Evolutionary conservation across 2,797 vertebrate genomes (phyloP).

Genomic region (Brotula barbata): DNA sequence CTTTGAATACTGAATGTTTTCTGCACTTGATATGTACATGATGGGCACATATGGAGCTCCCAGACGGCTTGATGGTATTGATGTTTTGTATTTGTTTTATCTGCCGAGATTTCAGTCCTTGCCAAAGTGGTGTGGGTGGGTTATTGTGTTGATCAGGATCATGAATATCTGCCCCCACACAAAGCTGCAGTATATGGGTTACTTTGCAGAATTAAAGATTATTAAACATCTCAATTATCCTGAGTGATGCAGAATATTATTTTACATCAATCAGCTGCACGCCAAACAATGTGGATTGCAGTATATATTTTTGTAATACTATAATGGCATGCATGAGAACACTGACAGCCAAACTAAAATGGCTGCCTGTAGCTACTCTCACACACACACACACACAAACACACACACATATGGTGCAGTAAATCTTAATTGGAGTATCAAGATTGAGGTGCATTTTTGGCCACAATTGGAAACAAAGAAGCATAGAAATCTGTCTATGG

Average conservation of each 20-base stretch:
- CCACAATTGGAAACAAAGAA: no score
- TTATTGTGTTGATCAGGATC: slow-evolving; percentile 55
- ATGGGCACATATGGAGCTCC: slow-evolving; percentile 42
- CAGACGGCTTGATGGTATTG: slow-evolving; percentile 53
- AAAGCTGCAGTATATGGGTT: slow-evolving; percentile 22
- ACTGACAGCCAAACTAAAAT: slow-evolving; percentile 55
- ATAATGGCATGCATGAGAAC: slow-evolving; percentile 28
- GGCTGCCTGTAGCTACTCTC: slow-evolving; percentile 49
- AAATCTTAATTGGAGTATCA: slow-evolving; percentile 62
- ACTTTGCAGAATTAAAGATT: slow-evolving; percentile 53
- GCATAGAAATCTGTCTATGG: no score
- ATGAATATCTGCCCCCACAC: slow-evolving; percentile 55
- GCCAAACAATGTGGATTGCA: slow-evolving; percentile 40
- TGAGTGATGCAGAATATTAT: slow-evolving; percentile 36
- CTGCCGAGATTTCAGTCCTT: slow-evolving; percentile 51
- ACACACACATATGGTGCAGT: slow-evolving; percentile 24
- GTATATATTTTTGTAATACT: slow-evolving; percentile 29
- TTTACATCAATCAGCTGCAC: slow-evolving; percentile 16
- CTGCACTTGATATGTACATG: slow-evolving; percentile 37
- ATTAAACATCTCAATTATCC: slow-evolving; percentile 52
- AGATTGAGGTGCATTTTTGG: no score
- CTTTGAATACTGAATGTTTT: slow-evolving; percentile 55
- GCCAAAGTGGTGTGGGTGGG: slow-evolving; percentile 42
- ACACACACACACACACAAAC: slow-evolving; percentile 24
- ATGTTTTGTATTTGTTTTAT: slow-evolving; percentile 60